Evolutionary conservation across 2,797 vertebrate genomes (phyloP).

Genomic region (Bucorvus abyssinicus): DNA sequence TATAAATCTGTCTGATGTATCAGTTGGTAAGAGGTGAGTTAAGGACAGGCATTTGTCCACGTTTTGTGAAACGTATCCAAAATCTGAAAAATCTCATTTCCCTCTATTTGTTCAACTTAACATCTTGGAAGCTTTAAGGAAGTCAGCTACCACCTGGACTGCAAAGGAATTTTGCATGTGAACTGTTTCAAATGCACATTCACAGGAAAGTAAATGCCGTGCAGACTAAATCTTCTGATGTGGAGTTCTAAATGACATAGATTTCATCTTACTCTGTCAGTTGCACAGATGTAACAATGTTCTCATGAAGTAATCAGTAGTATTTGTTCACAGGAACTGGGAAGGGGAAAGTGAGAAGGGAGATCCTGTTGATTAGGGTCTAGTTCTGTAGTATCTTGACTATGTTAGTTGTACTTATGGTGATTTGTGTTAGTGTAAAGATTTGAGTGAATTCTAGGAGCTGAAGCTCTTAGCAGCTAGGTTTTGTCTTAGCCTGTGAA

Average conservation of each 20-base stretch:
- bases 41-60: background rate
- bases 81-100: background rate
- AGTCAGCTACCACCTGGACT: background rate
- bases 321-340: background rate
- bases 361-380: background rate
- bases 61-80: background rate
- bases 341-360: background rate
- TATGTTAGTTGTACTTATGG: background rate
- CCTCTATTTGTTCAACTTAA: background rate
- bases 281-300: background rate
- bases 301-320: background rate
- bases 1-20: conserved; percentile 82
- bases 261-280: background rate
- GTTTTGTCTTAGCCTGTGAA: background rate
- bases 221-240: background rate
- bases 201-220: background rate
- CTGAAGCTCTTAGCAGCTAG: background rate
- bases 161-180: background rate
- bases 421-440: background rate
- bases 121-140: background rate
- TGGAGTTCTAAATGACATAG: background rate
- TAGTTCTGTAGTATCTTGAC: background rate
- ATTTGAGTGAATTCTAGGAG: background rate
- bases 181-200: background rate
- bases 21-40: conserved; percentile 87